Evolutionary conservation across 1,140 invertebrate species (phyloP), one percentile per base, ranked within the genome.

Genomic region (Acromyrmex heyeri): DNA sequence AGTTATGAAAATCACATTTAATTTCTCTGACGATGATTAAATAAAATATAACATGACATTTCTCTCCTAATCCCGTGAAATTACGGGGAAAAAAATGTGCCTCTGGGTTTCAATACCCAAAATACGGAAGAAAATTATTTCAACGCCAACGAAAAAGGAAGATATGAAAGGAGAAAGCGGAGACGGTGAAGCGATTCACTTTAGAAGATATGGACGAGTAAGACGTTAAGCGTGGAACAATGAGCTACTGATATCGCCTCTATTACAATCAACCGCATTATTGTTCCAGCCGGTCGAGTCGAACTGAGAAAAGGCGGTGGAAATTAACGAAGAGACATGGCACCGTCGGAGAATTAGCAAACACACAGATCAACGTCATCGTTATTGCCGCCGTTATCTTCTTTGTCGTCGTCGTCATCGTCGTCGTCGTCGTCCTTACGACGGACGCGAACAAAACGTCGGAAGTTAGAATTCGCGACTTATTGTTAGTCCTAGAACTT

Each of bases 261-360:
- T 86, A 86, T 90, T 89, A 91, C 90, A 92, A 93, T 93, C 90
- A 90, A 87, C 86, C 75, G 78, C 78, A 86, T 93, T 91, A 92
- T 92, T 93, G 88, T 92, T 87, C 88, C 77, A 73, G 34, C 61
- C 21, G 67, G 53, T 55, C 86, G 83, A 89, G 34, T 57, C 44
- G 50, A 87, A 90, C 61, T 21, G 85, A 75, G 86, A 90, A 90
- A 90, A 89, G 88, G 88, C 88, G 88, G 88, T 73, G 69, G 69
- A 64, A 88, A 90, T 90, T 87, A 86, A 88, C 69, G 86, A 88
- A 86, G 50, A 69, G 72, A 75, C 55, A 81, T 30, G 69, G 38
- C 55, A 38, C 5, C 55, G 61, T 24, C 77, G 67, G 34, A 38
- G 62, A 83, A 89, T 89, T 89, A 87, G 81, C 85, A 44, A 75